Evolutionary conservation across 2,113 vertebrate genomes (phyloP).

Genomic region (Sarotherodon lohbergeri): DNA sequence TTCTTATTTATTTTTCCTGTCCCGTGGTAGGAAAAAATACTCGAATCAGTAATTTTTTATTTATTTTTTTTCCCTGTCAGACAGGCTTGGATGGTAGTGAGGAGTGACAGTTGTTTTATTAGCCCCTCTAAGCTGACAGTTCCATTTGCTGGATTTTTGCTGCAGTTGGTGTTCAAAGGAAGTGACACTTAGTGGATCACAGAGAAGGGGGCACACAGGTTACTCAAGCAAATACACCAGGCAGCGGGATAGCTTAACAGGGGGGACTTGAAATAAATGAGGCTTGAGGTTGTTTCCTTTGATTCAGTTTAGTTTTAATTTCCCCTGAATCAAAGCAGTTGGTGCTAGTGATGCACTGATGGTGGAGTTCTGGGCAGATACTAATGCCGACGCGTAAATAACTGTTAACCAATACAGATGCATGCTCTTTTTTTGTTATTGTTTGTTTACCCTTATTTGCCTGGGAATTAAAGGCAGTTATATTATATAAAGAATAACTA

Average conservation of each 20-base stretch:
- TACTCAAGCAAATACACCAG: constrained; percentile 1
- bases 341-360: not conserved
- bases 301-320: not conserved
- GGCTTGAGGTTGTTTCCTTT: not conserved
- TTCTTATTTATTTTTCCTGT: not conserved
- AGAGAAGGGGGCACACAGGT: constrained; percentile 6
- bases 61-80: not conserved
- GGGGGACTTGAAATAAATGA: not conserved
- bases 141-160: constrained; percentile 30
- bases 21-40: not conserved
- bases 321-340: not conserved
- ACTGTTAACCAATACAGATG: not conserved
- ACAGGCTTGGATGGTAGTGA: not conserved
- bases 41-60: not conserved
- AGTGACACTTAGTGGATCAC: not conserved
- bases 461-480: not conserved
- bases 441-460: not conserved
- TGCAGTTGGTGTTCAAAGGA: constrained; percentile 6
- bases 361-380: not conserved
- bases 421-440: not conserved
- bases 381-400: not conserved
- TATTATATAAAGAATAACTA: not conserved
- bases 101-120: not conserved
- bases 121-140: constrained; percentile 13
- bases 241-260: not conserved